Conservation (phyloP, 1,140 invertebrate species). For the Scylla paramamosain region DNA sequence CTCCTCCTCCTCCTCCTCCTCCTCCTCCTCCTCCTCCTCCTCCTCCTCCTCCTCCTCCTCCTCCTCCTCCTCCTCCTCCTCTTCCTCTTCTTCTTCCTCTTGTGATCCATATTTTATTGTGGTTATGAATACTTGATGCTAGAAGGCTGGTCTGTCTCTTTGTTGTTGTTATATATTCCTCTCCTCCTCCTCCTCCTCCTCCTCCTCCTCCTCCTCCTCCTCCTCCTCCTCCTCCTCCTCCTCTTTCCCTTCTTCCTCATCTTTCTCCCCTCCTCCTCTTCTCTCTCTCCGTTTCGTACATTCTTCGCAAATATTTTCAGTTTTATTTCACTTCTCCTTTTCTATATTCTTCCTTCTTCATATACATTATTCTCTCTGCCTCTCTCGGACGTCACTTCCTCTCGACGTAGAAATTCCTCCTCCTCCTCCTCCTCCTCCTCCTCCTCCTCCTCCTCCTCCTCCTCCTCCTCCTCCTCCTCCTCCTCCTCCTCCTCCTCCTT, state of each 20-base stretch:
- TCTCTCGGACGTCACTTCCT: not conserved
- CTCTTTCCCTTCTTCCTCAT: not conserved
- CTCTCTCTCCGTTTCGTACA: not conserved
- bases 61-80: not conserved
- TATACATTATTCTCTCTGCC: not conserved
- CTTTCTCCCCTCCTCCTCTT: not conserved
- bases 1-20: slow-evolving; percentile 34
- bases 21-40: not conserved
- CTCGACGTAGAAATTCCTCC: not conserved
- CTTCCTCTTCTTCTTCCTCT: not conserved
- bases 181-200: no score
- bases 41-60: slow-evolving; percentile 14
- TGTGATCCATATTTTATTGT: not conserved
- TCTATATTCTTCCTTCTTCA: not conserved
- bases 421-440: not conserved
- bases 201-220: no score
- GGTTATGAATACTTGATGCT: not conserved
- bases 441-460: not conserved
- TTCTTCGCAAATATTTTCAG: not conserved
- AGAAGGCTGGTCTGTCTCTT: not conserved
- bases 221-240: not conserved
- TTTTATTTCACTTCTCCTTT: not conserved
- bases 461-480: not conserved
- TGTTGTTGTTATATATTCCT: not conserved
- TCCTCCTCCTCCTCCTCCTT: not conserved